phyloP scores from a whole-genome alignment of 2,113 vertebrate species.

The Prunella himalayana region DNA sequence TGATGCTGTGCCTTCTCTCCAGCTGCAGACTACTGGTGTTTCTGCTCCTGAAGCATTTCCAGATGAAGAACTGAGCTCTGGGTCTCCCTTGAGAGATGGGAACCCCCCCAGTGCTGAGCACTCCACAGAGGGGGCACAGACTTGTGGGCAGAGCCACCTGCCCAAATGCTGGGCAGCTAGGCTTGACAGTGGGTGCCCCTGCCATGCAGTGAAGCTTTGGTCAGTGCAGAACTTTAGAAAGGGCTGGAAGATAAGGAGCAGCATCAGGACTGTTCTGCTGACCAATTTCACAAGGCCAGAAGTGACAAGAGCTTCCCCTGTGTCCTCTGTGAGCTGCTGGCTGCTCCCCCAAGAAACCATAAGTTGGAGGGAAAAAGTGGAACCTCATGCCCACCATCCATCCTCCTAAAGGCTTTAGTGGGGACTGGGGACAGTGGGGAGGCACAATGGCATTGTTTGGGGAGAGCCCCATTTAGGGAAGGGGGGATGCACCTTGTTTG shows the following conservation, averaged over 20 bases:
- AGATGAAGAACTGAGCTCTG: neutral
- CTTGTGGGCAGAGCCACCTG: neutral
- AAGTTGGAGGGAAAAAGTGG: neutral
- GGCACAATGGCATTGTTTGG: neutral
- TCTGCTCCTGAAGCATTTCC: neutral
- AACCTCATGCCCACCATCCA: neutral
- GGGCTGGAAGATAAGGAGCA: neutral
- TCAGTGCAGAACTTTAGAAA: neutral
- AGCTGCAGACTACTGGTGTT: neutral
- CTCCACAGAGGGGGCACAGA: accelerated
- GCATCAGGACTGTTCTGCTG: neutral
- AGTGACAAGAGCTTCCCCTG: neutral
- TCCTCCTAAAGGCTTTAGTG: neutral
- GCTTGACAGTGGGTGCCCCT: neutral
- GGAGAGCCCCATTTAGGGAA: neutral
- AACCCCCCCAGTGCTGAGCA: accelerated
- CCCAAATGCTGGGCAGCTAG: neutral
- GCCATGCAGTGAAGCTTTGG: neutral
- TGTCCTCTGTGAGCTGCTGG: neutral
- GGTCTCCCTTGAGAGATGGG: neutral
- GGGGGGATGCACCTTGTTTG: neutral
- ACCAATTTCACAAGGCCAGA: neutral
- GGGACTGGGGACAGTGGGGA: too few relatives aligned
- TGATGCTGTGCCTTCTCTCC: neutral
- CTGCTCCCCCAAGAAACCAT: neutral